These are phyloP conservation scores for Chelonus formosanus DNA, from an alignment of 2,888 invertebrate genomes.

Conservation along the genomic window DNA sequence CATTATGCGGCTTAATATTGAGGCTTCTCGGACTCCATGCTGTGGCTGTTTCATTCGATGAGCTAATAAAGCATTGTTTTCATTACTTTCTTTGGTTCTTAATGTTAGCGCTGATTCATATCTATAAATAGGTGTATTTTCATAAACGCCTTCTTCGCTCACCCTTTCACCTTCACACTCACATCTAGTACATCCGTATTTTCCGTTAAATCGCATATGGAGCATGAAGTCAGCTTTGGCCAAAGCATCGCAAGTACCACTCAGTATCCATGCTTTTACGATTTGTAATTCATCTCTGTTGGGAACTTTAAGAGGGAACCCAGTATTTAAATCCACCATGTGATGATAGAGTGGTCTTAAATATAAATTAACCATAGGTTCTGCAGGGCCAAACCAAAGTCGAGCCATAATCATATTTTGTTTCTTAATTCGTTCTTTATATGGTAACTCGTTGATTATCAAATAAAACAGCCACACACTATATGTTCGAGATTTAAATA, in stretches of 20 bases:
- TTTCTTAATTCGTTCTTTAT: constrained; percentile 12
- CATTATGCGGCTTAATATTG: no score
- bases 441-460: constrained; percentile 30
- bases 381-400: constrained; percentile 4
- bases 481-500: constrained; percentile 26
- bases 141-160: constrained; percentile 11
- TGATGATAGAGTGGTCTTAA: neutral
- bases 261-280: constrained; percentile 15
- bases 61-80: constrained; percentile 13
- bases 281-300: no score
- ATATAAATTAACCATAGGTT: neutral
- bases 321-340: no score
- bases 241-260: constrained; percentile 6
- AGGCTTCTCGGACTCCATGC: no score
- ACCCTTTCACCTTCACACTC: constrained; percentile 17
- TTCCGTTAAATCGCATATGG: constrained; percentile 19
- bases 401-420: constrained; percentile 15
- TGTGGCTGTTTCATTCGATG: constrained; percentile 16
- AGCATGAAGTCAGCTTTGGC: constrained; percentile 6
- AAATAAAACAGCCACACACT: constrained; percentile 29
- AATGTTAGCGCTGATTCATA: neutral
- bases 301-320: no score
- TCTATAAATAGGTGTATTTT: constrained; percentile 24
- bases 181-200: constrained; percentile 14
- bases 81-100: constrained; percentile 14